These are phyloP conservation scores for Scaptomyza polygonia DNA, from an alignment of 2,888 invertebrate genomes.

Conservation along the genomic window DNA sequence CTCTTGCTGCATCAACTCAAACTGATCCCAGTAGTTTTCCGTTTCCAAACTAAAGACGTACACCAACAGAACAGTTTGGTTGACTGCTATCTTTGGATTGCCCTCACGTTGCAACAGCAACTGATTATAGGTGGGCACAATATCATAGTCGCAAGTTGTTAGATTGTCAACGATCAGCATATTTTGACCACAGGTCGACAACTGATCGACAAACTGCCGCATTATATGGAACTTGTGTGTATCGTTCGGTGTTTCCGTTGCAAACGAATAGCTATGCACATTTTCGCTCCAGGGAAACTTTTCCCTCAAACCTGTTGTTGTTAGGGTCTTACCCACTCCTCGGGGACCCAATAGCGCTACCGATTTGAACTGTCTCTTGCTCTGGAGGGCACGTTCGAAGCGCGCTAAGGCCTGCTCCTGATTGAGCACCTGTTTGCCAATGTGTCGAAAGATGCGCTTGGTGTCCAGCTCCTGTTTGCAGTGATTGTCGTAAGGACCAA, in stretches of 20 bases:
- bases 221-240: constrained; percentile 44
- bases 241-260: constrained; percentile 35
- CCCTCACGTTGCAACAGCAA: constrained; percentile 55
- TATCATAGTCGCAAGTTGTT: constrained; percentile 46
- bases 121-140: constrained; percentile 57
- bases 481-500: neutral
- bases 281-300: constrained; percentile 78
- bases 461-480: constrained; percentile 44
- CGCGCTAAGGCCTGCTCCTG: constrained; percentile 56
- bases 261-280: constrained; percentile 69
- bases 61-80: constrained; percentile 53
- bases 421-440: constrained; percentile 53
- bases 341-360: constrained; percentile 69
- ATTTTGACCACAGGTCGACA: constrained; percentile 75
- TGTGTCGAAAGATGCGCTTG: constrained; percentile 39
- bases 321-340: constrained; percentile 75
- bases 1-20: constrained; percentile 51
- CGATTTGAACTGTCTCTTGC: constrained; percentile 41
- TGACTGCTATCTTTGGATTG: constrained; percentile 17
- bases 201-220: constrained; percentile 41
- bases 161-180: constrained; percentile 77
- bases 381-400: constrained; percentile 45
- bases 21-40: constrained; percentile 49
- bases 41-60: constrained; percentile 54
- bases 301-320: constrained; percentile 48